Conservation (phyloP, 2,888 invertebrate species). For the Cyrtodaria siliqua region DNA sequence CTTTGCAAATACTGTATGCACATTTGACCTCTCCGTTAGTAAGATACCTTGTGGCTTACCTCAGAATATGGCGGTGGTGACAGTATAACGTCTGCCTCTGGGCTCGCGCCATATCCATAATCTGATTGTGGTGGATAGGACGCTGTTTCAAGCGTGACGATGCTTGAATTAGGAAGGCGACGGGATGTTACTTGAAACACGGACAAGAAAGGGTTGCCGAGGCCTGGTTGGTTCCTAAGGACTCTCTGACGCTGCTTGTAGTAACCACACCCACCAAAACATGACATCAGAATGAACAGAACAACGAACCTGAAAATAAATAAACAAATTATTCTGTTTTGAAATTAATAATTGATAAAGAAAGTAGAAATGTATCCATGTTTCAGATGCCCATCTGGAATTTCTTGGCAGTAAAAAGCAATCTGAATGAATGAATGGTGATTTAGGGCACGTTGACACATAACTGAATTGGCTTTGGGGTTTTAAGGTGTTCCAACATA, state of each 20-base stretch:
- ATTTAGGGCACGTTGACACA: too few relatives aligned
- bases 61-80: conserved; percentile 64
- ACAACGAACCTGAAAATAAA: conserved; percentile 82
- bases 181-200: conserved; percentile 43
- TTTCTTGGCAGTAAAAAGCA: too few relatives aligned
- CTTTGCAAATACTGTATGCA: too few relatives aligned
- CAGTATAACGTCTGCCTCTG: conserved; percentile 42
- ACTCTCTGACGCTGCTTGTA: conserved; percentile 79
- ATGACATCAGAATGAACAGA: conserved; percentile 81
- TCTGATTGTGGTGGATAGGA: conserved; percentile 22
- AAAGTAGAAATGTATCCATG: too few relatives aligned
- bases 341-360: too few relatives aligned
- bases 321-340: too few relatives aligned
- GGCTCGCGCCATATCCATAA: conserved; percentile 18
- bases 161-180: conserved; percentile 15
- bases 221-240: conserved; percentile 41
- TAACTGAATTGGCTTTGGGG: too few relatives aligned
- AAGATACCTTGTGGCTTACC: too few relatives aligned
- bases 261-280: conserved; percentile 84
- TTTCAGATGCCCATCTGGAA: too few relatives aligned
- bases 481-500: too few relatives aligned
- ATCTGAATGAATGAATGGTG: too few relatives aligned
- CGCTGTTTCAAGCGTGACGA: conserved; percentile 36
- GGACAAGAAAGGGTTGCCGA: conserved; percentile 39
- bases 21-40: too few relatives aligned